Conservation (phyloP, 2,888 invertebrate genomes). For the Lepetodrilus schrolli region DNA sequence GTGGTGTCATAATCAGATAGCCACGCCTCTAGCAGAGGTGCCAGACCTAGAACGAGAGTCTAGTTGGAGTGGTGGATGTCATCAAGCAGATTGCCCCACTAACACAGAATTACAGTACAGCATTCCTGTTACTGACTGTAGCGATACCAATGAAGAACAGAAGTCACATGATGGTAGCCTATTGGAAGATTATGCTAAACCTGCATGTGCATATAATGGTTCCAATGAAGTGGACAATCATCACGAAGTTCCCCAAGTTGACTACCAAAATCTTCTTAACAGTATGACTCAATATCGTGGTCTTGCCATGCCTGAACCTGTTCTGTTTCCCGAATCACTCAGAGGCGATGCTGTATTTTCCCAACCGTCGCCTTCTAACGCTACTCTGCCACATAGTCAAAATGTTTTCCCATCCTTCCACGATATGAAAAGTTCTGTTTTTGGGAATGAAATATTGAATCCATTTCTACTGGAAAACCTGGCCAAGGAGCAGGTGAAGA, state of each 20-base stretch:
- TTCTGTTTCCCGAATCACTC: slow-evolving; percentile 41
- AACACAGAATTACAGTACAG: too few relatives aligned
- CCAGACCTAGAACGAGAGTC: too few relatives aligned
- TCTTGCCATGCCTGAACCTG: neutral
- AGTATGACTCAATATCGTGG: neutral
- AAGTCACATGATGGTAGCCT: too few relatives aligned
- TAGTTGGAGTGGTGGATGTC: too few relatives aligned
- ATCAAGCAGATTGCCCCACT: too few relatives aligned
- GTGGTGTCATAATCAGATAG: too few relatives aligned
- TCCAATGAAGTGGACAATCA: too few relatives aligned
- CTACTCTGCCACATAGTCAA: neutral
- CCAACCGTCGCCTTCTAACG: neutral
- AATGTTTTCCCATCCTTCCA: slow-evolving; percentile 43
- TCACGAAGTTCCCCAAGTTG: neutral
- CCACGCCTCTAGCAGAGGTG: too few relatives aligned
- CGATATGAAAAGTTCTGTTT: slow-evolving; percentile 34
- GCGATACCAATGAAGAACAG: neutral
- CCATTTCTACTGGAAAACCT: slow-evolving; percentile 42
- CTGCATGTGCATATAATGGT: neutral
- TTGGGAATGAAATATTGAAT: slow-evolving; percentile 39
- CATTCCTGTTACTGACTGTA: too few relatives aligned
- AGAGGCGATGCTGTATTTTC: slow-evolving; percentile 33
- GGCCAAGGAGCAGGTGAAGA: slow-evolving; percentile 44
- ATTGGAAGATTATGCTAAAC: neutral
- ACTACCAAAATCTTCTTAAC: neutral